A percentile compares a stretch with the other conserved stretches of the same genome.
Conservation (phyloP, 2,888 invertebrate species). For the Apotomis turbidana region DNA sequence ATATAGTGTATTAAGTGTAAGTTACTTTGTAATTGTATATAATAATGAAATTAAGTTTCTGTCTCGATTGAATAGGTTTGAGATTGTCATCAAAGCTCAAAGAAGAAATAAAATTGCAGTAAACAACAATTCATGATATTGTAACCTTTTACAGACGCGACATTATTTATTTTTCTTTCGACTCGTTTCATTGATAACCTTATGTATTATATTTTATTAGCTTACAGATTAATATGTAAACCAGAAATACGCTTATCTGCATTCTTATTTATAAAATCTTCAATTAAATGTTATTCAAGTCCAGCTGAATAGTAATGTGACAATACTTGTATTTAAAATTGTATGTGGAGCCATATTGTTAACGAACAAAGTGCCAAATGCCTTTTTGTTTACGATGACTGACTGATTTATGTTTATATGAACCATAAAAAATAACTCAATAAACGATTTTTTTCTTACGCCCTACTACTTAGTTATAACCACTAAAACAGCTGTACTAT, state of each 20-base stretch:
- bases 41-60: constrained; percentile 38
- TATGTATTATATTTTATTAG: too few relatives aligned
- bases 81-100: constrained; percentile 28
- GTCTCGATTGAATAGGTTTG: constrained; percentile 15
- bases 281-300: background rate
- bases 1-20: constrained; percentile 28
- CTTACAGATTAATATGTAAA: background rate
- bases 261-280: constrained; percentile 17
- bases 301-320: constrained; percentile 33
- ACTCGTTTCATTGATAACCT: background rate
- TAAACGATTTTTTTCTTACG: background rate
- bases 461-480: background rate
- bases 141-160: background rate
- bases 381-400: constrained; percentile 78
- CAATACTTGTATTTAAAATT: constrained; percentile 49
- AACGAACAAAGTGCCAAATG: constrained; percentile 82
- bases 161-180: background rate
- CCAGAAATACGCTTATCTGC: background rate
- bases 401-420: constrained; percentile 71
- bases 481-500: too few relatives aligned
- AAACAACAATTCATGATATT: background rate
- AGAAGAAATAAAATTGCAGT: constrained; percentile 2
- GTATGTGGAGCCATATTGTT: constrained; percentile 73
- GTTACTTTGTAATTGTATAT: constrained; percentile 42
- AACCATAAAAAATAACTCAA: constrained; percentile 62